phyloP scores from a whole-genome alignment of 1,140 invertebrate genomes.

The Leptonema lineaticorne region DNA sequence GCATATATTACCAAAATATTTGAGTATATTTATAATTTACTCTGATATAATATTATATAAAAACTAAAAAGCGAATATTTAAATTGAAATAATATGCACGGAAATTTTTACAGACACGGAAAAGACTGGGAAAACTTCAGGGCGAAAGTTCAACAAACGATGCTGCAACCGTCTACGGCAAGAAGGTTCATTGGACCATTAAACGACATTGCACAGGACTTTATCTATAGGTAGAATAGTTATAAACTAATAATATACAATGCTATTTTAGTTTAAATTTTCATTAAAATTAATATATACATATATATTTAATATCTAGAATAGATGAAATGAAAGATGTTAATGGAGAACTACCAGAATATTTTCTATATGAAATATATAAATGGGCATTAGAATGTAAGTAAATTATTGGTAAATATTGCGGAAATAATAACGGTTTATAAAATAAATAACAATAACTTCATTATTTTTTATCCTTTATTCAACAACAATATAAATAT shows the following conservation, averaged over 20 bases:
- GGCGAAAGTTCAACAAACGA: constrained; percentile 79
- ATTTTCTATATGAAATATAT: constrained; percentile 81
- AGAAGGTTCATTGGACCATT: constrained; percentile 71
- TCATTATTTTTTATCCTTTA: no score
- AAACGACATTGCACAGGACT: constrained; percentile 61
- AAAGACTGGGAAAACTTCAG: constrained; percentile 79
- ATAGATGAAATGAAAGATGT: constrained; percentile 67
- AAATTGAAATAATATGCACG: constrained; percentile 63
- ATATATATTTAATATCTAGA: constrained; percentile 54
- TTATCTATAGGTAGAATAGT: constrained; percentile 16
- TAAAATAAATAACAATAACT: not conserved
- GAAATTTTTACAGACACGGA: constrained; percentile 74
- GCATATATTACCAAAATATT: not conserved
- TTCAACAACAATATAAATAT: no score
- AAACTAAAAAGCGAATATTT: not conserved
- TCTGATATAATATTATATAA: not conserved
- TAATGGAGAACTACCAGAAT: constrained; percentile 67
- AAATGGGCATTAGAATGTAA: constrained; percentile 89
- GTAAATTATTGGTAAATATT: constrained; percentile 45
- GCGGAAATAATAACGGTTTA: not conserved
- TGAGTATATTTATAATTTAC: not conserved
- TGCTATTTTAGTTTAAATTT: no score
- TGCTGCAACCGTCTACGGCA: constrained; percentile 75
- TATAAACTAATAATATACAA: no score
- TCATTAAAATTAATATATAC: not conserved